Evolutionary conservation across 2,797 vertebrate species (phyloP), one percentile per base, ranked within the genome.

Genomic region (Manis pentadactyla): DNA sequence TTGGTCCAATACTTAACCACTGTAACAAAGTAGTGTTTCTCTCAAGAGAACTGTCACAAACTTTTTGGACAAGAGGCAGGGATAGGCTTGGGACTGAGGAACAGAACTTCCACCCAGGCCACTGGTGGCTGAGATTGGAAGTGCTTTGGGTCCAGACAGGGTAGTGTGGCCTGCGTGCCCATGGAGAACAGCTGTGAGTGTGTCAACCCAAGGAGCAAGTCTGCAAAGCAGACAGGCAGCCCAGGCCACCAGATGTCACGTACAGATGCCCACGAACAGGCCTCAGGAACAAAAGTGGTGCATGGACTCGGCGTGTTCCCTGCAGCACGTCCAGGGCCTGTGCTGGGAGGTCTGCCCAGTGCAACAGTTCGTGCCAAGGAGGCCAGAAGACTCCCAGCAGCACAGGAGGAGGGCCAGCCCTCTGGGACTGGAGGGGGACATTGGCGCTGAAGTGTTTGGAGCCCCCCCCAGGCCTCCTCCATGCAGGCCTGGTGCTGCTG

Each of bases 11-110:
- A 17, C 61, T 94, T 95, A 64, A 29, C 27, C 73, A 10, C 75
- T 53, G 49, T 42, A 77, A 87, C 59, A 77, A 64, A 82, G 31
- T 31, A 27, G 29, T 57, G 84, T 87, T 96, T 92, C 71, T 55
- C 49, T 64, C 90, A 51, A 57, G 75, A 59, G 49, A 42, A 86
- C 82, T 15, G 51, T 73, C 78, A 82, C 15, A 19, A 49, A 53
- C 34, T 95, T 78, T 90, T 42, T 31, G 77, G 63, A 57, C 17
- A 23, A 29, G 34, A 88, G 18, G 23, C 8, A 68, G 68, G 57
- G 31, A 27, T 4, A 49, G 29, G 27, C 11, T 74, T 87, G 51
- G 77, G 13, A 31, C 71, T 29, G 49, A 61, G 42, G 71, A 75
- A 19, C 4, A 2, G 21, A n/a, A 2, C 68, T 49, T 86, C 39